Evolutionary conservation across 2,797 vertebrate genomes (phyloP).

Genomic region (Lepilemur ruficaudatus): DNA sequence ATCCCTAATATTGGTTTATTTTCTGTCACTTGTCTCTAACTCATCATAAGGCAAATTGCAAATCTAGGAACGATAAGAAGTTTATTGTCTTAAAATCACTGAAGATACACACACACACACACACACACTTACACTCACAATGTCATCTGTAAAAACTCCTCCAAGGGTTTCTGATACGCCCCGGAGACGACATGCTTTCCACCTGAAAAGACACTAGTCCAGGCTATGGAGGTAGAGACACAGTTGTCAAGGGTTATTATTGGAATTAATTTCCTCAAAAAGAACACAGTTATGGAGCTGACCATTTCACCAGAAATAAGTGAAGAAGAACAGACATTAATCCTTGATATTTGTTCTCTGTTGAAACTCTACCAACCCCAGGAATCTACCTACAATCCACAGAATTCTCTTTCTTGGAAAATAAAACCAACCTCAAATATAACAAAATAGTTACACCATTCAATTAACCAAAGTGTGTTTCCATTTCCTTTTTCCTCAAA

Average conservation of each 20-base stretch:
- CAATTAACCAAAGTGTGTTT: neutral
- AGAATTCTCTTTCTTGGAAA: neutral
- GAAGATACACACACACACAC: neutral
- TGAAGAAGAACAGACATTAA: neutral
- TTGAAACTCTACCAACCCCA: neutral
- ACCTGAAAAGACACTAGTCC: neutral
- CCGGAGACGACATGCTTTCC: neutral
- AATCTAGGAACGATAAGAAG: neutral
- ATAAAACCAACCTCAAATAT: neutral
- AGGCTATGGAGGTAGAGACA: neutral
- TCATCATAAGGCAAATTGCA: neutral
- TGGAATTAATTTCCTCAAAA: neutral
- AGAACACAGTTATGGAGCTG: neutral
- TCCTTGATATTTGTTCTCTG: neutral
- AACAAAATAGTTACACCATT: neutral
- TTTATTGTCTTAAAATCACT: neutral
- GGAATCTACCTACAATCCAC: neutral
- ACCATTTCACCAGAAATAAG: slow-evolving; percentile 15
- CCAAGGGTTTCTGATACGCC: neutral
- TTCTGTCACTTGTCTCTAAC: neutral
- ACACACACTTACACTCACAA: neutral
- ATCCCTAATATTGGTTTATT: neutral
- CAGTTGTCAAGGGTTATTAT: neutral
- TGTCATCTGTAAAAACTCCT: neutral
- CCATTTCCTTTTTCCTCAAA: neutral